Conservation (phyloP, 2,113 vertebrate genomes). For the Seriola aureovittata region DNA sequence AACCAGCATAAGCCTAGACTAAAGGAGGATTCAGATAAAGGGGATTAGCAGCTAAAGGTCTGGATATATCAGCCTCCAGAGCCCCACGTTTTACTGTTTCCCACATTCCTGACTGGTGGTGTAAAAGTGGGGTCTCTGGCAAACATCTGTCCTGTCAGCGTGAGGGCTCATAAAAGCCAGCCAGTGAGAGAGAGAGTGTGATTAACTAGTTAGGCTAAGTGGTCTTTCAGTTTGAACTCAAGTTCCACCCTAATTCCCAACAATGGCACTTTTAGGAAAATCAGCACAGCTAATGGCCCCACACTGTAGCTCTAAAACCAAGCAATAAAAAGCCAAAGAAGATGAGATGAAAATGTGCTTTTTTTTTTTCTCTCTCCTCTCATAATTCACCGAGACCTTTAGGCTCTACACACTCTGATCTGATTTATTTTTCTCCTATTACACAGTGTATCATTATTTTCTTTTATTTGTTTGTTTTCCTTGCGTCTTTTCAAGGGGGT, state of each 20-base stretch:
- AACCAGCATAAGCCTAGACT: conserved; percentile 66
- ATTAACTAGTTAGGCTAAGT: conserved; percentile 81
- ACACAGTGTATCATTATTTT: conserved; percentile 56
- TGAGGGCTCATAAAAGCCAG: conserved; percentile 73
- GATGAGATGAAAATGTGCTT: conserved; percentile 46
- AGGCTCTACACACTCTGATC: conserved; percentile 48
- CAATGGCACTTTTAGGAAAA: conserved; percentile 70
- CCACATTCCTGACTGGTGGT: conserved; percentile 76
- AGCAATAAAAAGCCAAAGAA: conserved; percentile 58
- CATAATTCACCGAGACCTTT: conserved; percentile 55
- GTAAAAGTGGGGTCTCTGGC: conserved; percentile 77
- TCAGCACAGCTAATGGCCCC: conserved; percentile 60
- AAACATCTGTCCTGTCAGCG: conserved; percentile 81
- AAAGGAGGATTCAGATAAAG: conserved; percentile 76
- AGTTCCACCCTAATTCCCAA: conserved; percentile 69
- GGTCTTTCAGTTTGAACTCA: conserved; percentile 72
- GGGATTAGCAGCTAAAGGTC: conserved; percentile 76
- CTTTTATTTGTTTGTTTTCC: conserved; percentile 72
- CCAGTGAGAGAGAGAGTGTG: conserved; percentile 52
- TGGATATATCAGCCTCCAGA: conserved; percentile 59
- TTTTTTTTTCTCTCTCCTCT: neutral
- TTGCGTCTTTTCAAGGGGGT: conserved; percentile 30
- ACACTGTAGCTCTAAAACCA: conserved; percentile 33
- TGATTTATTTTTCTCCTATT: conserved; percentile 60
- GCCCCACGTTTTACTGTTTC: conserved; percentile 66